phyloP scores from a whole-genome alignment of 2,888 invertebrate species.

The Oxystoma pomonae region DNA sequence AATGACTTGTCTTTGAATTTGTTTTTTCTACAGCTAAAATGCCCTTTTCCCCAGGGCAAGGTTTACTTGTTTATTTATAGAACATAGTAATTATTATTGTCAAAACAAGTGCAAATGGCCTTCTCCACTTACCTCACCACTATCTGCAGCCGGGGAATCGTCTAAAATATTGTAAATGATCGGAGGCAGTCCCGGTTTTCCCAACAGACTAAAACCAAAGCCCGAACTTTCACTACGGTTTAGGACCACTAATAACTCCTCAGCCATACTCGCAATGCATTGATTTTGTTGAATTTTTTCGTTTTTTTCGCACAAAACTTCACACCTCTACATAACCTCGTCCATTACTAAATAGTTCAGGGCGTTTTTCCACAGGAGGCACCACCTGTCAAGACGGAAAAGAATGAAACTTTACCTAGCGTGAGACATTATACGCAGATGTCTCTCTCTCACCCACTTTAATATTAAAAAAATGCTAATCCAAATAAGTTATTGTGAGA shows the following conservation, averaged over 20 bases:
- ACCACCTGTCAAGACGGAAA: not conserved
- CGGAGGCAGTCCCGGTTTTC: slow-evolving; percentile 87
- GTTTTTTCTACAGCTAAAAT: no score
- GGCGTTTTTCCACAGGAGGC: not conserved
- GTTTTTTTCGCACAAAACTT: slow-evolving; percentile 30
- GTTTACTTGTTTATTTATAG: no score
- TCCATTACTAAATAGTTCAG: slow-evolving; percentile 37
- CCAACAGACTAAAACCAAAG: slow-evolving; percentile 87
- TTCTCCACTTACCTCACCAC: slow-evolving; percentile 70
- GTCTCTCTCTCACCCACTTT: no score
- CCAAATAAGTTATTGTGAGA: no score
- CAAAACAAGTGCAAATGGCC: slow-evolving; percentile 14
- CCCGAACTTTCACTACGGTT: slow-evolving; percentile 83
- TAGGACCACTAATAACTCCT: slow-evolving; percentile 85
- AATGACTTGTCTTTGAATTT: no score
- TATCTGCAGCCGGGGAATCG: slow-evolving; percentile 88
- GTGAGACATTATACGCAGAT: no score
- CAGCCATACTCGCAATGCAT: slow-evolving; percentile 64
- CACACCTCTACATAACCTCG: slow-evolving; percentile 44
- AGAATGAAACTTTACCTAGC: no score
- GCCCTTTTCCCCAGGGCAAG: no score
- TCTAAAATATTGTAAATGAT: slow-evolving; percentile 91
- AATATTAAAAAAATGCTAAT: no score
- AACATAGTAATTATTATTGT: no score
- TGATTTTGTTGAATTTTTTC: slow-evolving; percentile 38